phyloP scores from a whole-genome alignment of 2,113 vertebrate genomes.

The Leptobrachium ailaonicum region DNA sequence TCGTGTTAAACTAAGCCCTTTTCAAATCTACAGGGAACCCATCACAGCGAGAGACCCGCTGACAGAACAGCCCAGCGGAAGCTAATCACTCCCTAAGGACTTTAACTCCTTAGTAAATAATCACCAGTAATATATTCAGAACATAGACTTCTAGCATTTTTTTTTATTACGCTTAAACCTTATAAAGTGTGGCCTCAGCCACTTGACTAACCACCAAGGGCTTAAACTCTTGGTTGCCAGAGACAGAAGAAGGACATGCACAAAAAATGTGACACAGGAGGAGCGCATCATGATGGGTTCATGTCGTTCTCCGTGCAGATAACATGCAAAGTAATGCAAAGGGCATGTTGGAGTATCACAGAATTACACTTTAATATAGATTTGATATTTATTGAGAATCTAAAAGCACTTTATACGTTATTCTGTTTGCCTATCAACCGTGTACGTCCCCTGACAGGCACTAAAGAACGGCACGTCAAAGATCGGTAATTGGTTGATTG shows the following conservation, averaged over 20 bases:
- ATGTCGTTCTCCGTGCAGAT: too few species aligned
- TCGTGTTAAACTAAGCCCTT: constrained; percentile 4
- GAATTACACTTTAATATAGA: too few species aligned
- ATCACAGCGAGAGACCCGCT: background rate
- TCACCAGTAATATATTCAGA: background rate
- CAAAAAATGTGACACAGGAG: too few species aligned
- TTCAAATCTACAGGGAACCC: constrained; percentile 9
- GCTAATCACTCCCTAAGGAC: constrained; percentile 3
- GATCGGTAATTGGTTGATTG: background rate
- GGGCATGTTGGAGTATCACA: too few species aligned
- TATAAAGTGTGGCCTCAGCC: too few species aligned
- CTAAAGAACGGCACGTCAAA: background rate
- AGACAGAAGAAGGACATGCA: too few species aligned
- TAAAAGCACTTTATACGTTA: too few species aligned
- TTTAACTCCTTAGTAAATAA: constrained; percentile 14
- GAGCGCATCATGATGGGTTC: too few species aligned
- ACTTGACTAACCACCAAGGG: too few species aligned
- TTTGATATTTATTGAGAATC: too few species aligned
- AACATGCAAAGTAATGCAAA: too few species aligned
- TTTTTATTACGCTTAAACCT: background rate
- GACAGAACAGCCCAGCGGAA: constrained; percentile 27
- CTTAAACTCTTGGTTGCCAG: too few species aligned
- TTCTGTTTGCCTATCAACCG: background rate
- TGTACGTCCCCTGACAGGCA: background rate
- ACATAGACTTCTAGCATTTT: background rate